Conservation (phyloP, 1,140 invertebrate genomes). For the Drosophila nasuta region DNA sequence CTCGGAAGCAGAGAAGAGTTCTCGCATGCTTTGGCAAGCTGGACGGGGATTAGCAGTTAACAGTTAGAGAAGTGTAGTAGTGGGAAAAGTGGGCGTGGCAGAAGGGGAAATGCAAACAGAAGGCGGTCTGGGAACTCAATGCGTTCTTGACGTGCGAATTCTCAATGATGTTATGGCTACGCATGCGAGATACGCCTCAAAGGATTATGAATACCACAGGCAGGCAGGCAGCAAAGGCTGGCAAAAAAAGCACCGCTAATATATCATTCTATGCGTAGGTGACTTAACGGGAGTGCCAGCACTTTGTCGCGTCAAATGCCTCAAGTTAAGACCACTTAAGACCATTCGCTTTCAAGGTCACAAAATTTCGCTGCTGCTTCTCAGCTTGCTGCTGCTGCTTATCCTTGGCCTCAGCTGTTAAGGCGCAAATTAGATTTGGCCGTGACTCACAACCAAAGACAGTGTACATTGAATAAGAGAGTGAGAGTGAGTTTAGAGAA, state of each 20-base stretch:
- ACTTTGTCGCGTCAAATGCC: constrained; percentile 48
- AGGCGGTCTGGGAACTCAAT: constrained; percentile 45
- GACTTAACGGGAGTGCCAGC: constrained; percentile 32
- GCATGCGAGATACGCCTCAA: constrained; percentile 51
- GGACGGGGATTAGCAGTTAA: constrained; percentile 65
- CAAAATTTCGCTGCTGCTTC: constrained; percentile 7
- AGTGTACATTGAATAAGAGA: constrained; percentile 16
- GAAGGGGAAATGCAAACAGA: background rate
- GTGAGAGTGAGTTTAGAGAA: background rate
- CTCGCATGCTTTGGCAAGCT: constrained; percentile 56
- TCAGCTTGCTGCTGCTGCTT: constrained; percentile 23
- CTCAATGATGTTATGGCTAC: constrained; percentile 55
- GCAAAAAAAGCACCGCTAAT: constrained; percentile 15
- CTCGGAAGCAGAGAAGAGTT: background rate
- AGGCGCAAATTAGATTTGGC: constrained; percentile 76
- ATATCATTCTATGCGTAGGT: constrained; percentile 27
- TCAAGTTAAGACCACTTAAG: constrained; percentile 64
- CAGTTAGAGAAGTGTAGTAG: too few species aligned
- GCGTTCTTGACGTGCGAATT: constrained; percentile 74
- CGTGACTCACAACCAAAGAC: constrained; percentile 48
- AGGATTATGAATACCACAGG: constrained; percentile 52
- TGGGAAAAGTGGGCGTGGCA: constrained; percentile 22
- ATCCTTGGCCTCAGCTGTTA: constrained; percentile 57
- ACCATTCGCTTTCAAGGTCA: constrained; percentile 59
- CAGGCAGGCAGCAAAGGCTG: background rate